Base-by-base conservation (phyloP, 2,888 invertebrate genomes). In the Axea sp. region DNA sequence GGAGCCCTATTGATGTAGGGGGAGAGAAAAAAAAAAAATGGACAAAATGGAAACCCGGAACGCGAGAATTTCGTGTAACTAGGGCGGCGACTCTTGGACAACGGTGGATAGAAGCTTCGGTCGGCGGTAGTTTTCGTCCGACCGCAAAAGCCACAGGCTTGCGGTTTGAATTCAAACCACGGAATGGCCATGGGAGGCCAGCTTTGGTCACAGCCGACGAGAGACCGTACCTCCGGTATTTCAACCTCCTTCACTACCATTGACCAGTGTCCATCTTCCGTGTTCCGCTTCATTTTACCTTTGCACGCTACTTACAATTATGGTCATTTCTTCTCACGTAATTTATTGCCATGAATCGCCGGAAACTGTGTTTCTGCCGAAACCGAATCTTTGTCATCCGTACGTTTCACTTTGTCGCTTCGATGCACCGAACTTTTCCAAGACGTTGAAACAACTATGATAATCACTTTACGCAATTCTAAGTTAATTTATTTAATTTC, bases 71-170 rank as follows among this genome's bases (percentile, higher is more conserved):
- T 30, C 15, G 67, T 51, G 57, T 65, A 71, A 71, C 71, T 71
- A 67, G 69, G 57, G 55, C 35, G 60, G 55, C 37, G 68, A 73
- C 73, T 67, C 59, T 47, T 55, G 69, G 77, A 77, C 80, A 75
- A n/a, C 72, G 68, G 67, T 67, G 71, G 57, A 41, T 60, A 24
- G 64, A 65, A 57, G 74, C 62, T 77, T 76, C 73, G 78, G 77
- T 76, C 47, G 77, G 78, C 72, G 81, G 84, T 77, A 84, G 86
- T 84, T 83, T 83, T 79, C 81, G 81, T 75, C 79, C 80, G 72
- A 84, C 86, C 86, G 81, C 86, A 84, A 80, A 85, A 84, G 79
- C 86, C 86, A 64, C 86, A 83, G 82, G 82, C 82, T 83, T 81
- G 85, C 82, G 84, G 84, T 81, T 78, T 78, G 82, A 80, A 82